phyloP scores from a whole-genome alignment of 2,113 vertebrate species.

The Piliocolobus tephrosceles region DNA sequence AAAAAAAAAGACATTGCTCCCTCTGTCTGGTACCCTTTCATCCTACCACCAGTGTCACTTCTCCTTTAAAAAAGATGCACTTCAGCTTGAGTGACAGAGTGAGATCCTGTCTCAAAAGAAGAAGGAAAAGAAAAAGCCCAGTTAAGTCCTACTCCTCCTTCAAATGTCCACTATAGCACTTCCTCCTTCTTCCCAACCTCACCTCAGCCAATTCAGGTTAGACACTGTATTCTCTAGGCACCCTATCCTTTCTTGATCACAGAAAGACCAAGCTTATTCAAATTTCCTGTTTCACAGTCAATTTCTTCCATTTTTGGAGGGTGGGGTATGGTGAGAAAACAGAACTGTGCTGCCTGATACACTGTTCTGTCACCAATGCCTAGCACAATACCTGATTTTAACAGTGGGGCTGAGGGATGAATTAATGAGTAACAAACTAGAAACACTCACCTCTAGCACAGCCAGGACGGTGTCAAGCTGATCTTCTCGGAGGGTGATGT shows the following conservation, averaged over 20 bases:
- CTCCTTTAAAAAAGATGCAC: neutral
- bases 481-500: constrained; percentile 96
- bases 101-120: neutral
- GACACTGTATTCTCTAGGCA: neutral
- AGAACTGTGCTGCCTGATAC: neutral
- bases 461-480: constrained; percentile 97
- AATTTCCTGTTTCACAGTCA: neutral
- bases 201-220: neutral
- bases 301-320: neutral
- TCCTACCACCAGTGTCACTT: neutral
- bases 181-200: neutral
- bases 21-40: neutral
- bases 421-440: neutral
- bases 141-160: neutral
- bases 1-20: neutral
- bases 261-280: neutral
- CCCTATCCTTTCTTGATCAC: neutral
- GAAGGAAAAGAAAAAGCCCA: neutral
- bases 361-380: neutral
- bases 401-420: neutral
- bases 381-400: neutral
- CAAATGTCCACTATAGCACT: neutral
- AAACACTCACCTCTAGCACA: constrained; percentile 91
- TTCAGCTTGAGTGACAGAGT: neutral
- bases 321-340: neutral